phyloP scores from a whole-genome alignment of 2,888 invertebrate genomes.

The Amphipyra tragopoginis region DNA sequence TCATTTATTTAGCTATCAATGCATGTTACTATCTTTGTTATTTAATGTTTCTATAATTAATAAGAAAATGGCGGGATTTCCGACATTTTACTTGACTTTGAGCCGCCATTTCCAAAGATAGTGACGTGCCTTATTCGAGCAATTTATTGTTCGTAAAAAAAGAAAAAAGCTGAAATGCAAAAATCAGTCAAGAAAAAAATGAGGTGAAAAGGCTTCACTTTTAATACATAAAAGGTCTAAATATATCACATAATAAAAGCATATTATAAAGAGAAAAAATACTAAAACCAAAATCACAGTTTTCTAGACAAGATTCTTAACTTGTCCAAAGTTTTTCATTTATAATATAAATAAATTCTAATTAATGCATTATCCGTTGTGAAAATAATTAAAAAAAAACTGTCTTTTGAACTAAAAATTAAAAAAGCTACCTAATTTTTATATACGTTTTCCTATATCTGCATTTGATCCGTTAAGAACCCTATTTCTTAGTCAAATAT shows the following conservation, averaged over 20 bases:
- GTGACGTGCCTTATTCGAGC: conserved; percentile 45
- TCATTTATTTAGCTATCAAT: conserved; percentile 35
- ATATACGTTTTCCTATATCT: conserved; percentile 79
- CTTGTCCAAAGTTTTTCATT: conserved; percentile 81
- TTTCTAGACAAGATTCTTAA: conserved; percentile 85
- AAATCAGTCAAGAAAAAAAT: conserved; percentile 75
- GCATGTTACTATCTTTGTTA: conserved; percentile 39
- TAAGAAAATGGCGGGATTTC: conserved; percentile 18
- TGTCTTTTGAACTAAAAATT: conserved; percentile 86
- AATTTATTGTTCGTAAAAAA: conserved; percentile 50
- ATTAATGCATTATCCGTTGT: conserved; percentile 74
- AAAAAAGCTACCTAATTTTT: conserved; percentile 80
- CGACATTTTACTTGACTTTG: conserved; percentile 16
- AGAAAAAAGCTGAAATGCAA: conserved; percentile 75
- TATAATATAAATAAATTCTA: conserved; percentile 85
- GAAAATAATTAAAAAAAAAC: conserved; percentile 75
- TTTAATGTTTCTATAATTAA: conserved; percentile 18
- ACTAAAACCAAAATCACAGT: conserved; percentile 90
- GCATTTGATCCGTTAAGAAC: conserved; percentile 69
- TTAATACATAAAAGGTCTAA: conserved; percentile 74
- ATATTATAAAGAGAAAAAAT: conserved; percentile 77
- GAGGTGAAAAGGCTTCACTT: conserved; percentile 70
- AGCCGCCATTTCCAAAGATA: conserved; percentile 41
- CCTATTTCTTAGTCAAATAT: conserved; percentile 84
- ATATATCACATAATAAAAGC: conserved; percentile 88